phyloP scores from a whole-genome alignment of 2,797 vertebrate genomes.

The Eupleurogrammus muticus region DNA sequence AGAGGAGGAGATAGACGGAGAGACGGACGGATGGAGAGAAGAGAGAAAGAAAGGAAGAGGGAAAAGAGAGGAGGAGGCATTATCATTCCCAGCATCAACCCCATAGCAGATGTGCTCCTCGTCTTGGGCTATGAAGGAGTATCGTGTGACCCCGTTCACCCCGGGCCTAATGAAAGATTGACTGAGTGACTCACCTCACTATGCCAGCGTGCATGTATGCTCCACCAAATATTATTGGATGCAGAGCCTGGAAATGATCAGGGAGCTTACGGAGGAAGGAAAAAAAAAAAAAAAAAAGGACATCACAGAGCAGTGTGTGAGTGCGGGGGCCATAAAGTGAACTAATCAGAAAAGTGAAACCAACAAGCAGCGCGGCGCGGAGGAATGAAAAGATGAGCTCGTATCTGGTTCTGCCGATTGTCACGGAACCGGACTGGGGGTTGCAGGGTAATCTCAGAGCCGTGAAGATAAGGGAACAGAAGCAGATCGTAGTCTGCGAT shows the following conservation, averaged over 20 bases:
- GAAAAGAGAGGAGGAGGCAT: constrained; percentile 75
- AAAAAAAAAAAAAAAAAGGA: constrained; percentile 35
- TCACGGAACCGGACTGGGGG: constrained; percentile 23
- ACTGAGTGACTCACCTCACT: constrained; percentile 74
- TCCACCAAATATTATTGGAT: constrained; percentile 71
- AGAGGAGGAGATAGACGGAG: constrained; percentile 56
- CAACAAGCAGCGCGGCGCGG: constrained; percentile 13
- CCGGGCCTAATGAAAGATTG: constrained; percentile 89
- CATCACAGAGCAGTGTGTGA: constrained; percentile 43
- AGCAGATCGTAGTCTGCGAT: constrained; percentile 23
- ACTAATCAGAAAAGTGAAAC: no score
- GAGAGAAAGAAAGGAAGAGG: constrained; percentile 1
- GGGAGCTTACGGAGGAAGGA: constrained; percentile 39
- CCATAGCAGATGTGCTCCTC: constrained; percentile 87
- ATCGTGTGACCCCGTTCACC: constrained; percentile 88
- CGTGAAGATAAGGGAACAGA: background rate
- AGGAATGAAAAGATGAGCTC: constrained; percentile 38
- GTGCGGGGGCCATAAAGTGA: constrained; percentile 46
- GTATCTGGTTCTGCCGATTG: constrained; percentile 38
- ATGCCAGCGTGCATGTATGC: constrained; percentile 51
- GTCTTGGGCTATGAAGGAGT: constrained; percentile 84
- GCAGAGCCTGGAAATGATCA: constrained; percentile 69
- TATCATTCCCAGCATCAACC: constrained; percentile 88
- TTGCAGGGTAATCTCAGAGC: constrained; percentile 21
- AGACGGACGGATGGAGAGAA: constrained; percentile 49